Conservation (phyloP, 2,113 vertebrate genomes). For the Azemiops feae region DNA sequence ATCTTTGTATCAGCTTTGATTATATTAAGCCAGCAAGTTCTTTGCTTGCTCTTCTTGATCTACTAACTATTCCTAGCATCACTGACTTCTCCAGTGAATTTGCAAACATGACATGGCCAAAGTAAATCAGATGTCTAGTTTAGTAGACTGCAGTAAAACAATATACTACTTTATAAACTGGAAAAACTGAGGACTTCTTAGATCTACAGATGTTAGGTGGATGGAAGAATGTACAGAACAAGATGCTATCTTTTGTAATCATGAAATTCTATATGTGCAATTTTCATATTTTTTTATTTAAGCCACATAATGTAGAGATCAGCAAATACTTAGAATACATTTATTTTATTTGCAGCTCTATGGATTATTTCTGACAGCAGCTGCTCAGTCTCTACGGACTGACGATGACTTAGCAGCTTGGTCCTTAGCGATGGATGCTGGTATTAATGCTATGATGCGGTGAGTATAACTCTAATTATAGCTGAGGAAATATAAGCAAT, state of each 20-base stretch:
- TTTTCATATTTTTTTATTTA: not conserved
- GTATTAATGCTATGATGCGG: slow-evolving; percentile 87
- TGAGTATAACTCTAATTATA: slow-evolving; percentile 42
- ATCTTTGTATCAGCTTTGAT: too few relatives aligned
- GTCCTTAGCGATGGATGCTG: slow-evolving; percentile 85
- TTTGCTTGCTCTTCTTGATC: too few relatives aligned
- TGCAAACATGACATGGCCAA: too few relatives aligned
- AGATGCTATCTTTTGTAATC: not conserved
- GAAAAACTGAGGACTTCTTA: not conserved
- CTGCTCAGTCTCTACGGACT: slow-evolving; percentile 72
- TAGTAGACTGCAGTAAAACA: not conserved
- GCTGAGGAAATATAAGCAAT: not conserved
- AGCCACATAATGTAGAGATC: too few relatives aligned
- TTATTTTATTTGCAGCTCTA: slow-evolving; percentile 74
- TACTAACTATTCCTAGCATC: too few relatives aligned
- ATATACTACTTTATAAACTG: not conserved
- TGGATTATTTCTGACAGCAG: slow-evolving; percentile 88
- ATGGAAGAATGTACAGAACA: not conserved
- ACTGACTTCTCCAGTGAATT: too few relatives aligned
- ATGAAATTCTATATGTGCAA: not conserved
- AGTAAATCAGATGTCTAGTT: not conserved
- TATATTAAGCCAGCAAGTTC: too few relatives aligned
- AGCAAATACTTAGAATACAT: not conserved
- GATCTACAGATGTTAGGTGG: not conserved
- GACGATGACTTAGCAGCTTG: slow-evolving; percentile 66